phyloP scores from a whole-genome alignment of 2,113 vertebrate genomes.

The Gopherus flavomarginatus region DNA sequence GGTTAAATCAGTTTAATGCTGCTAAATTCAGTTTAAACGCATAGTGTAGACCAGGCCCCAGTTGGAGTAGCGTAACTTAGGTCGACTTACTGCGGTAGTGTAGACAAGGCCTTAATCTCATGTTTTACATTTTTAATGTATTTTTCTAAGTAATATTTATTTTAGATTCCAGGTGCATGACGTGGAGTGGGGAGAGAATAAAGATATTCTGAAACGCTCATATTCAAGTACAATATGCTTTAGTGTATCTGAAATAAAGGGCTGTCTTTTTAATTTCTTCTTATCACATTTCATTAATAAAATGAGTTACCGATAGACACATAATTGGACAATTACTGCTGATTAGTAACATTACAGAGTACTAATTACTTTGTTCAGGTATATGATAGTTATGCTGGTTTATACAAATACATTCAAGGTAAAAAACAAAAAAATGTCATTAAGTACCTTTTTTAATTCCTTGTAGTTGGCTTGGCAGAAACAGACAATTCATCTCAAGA shows the following conservation, averaged over 20 bases:
- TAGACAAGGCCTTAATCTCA: too few relatives aligned
- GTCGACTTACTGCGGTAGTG: too few relatives aligned
- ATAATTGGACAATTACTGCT: not conserved
- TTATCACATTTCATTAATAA: not conserved
- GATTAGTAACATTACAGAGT: not conserved
- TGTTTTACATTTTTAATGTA: not conserved
- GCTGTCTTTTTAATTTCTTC: not conserved
- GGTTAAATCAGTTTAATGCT: too few relatives aligned
- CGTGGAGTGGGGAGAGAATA: not conserved
- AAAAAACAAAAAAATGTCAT: not conserved
- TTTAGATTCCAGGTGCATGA: not conserved
- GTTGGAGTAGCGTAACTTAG: too few relatives aligned
- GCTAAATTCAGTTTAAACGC: too few relatives aligned
- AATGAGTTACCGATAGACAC: not conserved
- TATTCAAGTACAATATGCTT: not conserved
- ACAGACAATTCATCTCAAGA: slow-evolving; percentile 88
- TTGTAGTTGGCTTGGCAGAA: slow-evolving; percentile 85
- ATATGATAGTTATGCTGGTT: not conserved
- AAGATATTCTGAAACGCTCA: not conserved
- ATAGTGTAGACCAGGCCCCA: too few relatives aligned
- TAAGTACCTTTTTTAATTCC: not conserved
- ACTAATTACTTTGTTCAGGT: not conserved
- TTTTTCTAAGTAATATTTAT: not conserved
- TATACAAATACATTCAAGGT: not conserved
- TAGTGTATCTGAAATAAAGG: not conserved